phyloP scores from a whole-genome alignment of 1,140 invertebrate species.

The Saccostrea echinata region DNA sequence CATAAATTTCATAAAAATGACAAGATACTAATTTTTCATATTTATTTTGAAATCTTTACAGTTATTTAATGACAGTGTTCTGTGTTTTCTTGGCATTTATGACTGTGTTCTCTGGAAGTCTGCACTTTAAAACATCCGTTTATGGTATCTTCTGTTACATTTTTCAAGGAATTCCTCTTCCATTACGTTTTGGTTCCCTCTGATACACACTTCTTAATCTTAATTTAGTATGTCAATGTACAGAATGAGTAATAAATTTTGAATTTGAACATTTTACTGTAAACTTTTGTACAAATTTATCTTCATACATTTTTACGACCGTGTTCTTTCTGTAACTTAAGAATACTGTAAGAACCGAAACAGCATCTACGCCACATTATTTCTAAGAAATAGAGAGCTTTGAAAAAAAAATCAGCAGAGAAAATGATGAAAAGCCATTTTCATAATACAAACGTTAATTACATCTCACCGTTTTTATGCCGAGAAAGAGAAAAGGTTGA shows the following conservation, averaged over 20 bases:
- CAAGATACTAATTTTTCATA: slow-evolving; percentile 28
- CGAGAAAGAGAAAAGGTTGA: neutral
- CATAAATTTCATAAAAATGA: slow-evolving; percentile 24
- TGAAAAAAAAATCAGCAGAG: no score
- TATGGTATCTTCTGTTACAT: neutral
- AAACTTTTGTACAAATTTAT: neutral
- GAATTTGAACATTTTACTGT: neutral
- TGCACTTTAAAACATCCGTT: slow-evolving; percentile 20
- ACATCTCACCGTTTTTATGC: neutral
- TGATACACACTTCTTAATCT: neutral
- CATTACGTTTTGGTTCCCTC: neutral
- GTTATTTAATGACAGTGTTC: slow-evolving; percentile 10
- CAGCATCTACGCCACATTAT: neutral
- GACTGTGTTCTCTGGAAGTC: slow-evolving; percentile 1
- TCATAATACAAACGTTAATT: neutral
- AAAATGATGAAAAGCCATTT: neutral
- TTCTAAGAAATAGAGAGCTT: neutral
- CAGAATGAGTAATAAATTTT: neutral
- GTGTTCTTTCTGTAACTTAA: neutral
- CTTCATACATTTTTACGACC: neutral
- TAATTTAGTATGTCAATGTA: neutral
- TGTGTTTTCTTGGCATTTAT: slow-evolving; percentile 28
- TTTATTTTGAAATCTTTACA: slow-evolving; percentile 34
- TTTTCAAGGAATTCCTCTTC: neutral
- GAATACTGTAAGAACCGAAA: neutral